Base-by-base conservation (phyloP, 2,888 invertebrate genomes). In the Lydus trimaculatus region DNA sequence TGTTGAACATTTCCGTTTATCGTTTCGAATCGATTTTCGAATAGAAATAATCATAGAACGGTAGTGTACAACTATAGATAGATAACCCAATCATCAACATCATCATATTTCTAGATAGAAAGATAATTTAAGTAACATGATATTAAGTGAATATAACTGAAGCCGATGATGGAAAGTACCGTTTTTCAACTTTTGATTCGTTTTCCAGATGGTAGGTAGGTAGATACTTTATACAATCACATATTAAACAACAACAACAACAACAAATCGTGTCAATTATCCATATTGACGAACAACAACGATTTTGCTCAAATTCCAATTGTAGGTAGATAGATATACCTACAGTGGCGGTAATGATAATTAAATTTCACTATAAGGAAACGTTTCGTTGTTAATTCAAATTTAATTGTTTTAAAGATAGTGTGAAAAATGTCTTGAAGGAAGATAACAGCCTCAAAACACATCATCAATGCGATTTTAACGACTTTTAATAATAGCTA, bases 141-240 rank as follows among this genome's bases (percentile, higher is more conserved):
- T 13, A 48, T 48, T 48, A 20, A 48, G 11, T 48, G 48, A 48
- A n/a, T n/a, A n/a, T n/a, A n/a, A 48, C 9, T 48, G 48, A 20
- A 48, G 48, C 48, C 20, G 48, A n/a, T 43, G 17, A 20, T 20
- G 48, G 20, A 48, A 20, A 11, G 48, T 48, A 20, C 48, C 20
- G 48, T 43, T 48, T n/a, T 48, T 20, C 20, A 48, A 48, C 48
- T 20, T 20, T 20, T 20, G 48, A 48, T 48, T 48, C 48, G 48
- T 20, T 48, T 48, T 23, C 48, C 48, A 48, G 48, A 48, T 48
- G 48, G 20, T 48, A n/a, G n/a, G n/a, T n/a, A n/a, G n/a, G n/a
- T n/a, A n/a, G n/a, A n/a, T n/a, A 20, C 20, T 20, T 20, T 43
- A n/a, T 17, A 6, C 17, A n/a, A n/a, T n/a, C n/a, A n/a, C 43